Percentiles rank a stretch among this genome's conserved stretches.
Conservation (phyloP, 2,797 vertebrate genomes). For the Gephyroberyx darwinii region DNA sequence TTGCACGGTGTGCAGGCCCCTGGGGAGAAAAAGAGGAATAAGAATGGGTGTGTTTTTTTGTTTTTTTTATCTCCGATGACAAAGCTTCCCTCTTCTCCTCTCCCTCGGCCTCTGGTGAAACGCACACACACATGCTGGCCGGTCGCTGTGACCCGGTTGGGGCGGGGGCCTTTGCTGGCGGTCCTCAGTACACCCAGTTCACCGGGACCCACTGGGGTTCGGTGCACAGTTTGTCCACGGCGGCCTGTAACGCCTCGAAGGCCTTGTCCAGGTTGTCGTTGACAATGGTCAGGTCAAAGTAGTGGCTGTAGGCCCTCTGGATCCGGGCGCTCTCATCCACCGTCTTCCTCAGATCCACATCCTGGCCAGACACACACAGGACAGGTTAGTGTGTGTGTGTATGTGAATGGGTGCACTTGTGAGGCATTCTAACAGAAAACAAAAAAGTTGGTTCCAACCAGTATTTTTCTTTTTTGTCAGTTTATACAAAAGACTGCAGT, state of each 20-base stretch:
- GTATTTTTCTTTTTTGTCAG: no score
- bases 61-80: conserved; percentile 61
- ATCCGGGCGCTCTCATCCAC: conserved; percentile 97
- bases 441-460: no score
- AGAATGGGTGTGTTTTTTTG: conserved; percentile 56
- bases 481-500: no score
- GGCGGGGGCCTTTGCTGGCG: not conserved
- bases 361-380: conserved; percentile 75
- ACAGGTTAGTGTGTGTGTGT: conserved; percentile 18
- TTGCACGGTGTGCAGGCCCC: conserved; percentile 78
- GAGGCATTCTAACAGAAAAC: no score
- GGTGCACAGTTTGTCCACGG: conserved; percentile 88
- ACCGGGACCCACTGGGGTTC: conserved; percentile 98
- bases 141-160: conserved; percentile 37
- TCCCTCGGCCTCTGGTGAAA: conserved; percentile 53
- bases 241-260: conserved; percentile 91
- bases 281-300: conserved; percentile 93
- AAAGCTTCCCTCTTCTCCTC: conserved; percentile 37
- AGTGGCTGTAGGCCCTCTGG: conserved; percentile 94
- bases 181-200: conserved; percentile 95
- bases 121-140: conserved; percentile 43
- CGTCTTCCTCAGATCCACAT: conserved; percentile 95
- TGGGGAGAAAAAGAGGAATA: conserved; percentile 40
- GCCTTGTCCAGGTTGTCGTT: conserved; percentile 98
- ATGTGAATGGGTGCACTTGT: not conserved